phyloP scores from a whole-genome alignment of 2,797 vertebrate genomes.

The Chloroceryle inda region DNA sequence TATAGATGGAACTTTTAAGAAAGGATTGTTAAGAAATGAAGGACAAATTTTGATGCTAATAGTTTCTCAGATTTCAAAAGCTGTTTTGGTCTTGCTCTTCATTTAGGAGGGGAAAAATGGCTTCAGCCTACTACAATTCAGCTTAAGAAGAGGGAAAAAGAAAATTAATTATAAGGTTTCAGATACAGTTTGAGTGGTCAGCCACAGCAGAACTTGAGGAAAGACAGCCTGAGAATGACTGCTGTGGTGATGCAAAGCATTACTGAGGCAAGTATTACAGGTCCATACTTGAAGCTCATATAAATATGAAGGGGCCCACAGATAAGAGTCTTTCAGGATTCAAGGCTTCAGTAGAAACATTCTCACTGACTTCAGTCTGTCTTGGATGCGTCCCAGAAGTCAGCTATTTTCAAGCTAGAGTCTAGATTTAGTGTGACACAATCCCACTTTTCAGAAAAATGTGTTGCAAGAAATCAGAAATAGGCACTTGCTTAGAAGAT shows the following conservation, averaged over 20 bases:
- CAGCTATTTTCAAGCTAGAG: not conserved
- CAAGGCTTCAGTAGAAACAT: not conserved
- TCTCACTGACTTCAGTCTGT: not conserved
- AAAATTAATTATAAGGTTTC: conserved; percentile 9
- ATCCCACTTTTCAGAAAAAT: not conserved
- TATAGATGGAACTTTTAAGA: not conserved
- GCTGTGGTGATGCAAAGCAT: not conserved
- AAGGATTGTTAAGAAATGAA: not conserved
- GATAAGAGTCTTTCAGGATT: not conserved
- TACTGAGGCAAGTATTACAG: not conserved
- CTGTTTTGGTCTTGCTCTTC: not conserved
- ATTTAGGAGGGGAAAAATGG: not conserved
- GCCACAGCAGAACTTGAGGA: not conserved
- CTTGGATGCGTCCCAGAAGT: not conserved
- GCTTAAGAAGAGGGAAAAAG: not conserved
- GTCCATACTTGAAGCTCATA: not conserved
- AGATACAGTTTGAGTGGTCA: conserved; percentile 35
- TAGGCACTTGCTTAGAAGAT: not conserved
- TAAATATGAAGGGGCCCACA: not conserved
- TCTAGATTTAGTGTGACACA: not conserved
- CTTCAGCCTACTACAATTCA: not conserved
- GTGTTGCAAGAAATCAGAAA: not conserved
- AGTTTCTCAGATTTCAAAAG: conserved; percentile 48
- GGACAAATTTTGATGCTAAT: not conserved
- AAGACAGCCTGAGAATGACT: conserved; percentile 7